Evolutionary conservation across 2,888 invertebrate species (phyloP).

Genomic region (Drosophila conformis): DNA sequence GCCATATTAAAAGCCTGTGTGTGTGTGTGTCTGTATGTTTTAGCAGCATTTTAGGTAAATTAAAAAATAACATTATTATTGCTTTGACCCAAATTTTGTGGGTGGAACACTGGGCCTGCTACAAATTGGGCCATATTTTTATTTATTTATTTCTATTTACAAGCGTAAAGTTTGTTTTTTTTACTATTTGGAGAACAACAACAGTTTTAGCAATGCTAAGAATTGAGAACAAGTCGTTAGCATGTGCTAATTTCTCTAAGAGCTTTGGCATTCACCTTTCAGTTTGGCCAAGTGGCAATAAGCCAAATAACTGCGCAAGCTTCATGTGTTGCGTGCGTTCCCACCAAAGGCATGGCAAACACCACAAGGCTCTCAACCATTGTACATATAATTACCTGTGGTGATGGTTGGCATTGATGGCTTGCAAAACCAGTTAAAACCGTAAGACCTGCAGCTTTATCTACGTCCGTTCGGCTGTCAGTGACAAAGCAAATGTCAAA

Average conservation of each 20-base stretch:
- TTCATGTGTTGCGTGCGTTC: not conserved
- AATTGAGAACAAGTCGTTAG: constrained; percentile 8
- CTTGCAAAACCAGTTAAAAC: constrained; percentile 16
- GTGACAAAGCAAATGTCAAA: constrained; percentile 79
- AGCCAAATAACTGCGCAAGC: constrained; percentile 45
- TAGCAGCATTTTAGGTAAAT: constrained; percentile 71
- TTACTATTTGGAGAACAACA: constrained; percentile 20
- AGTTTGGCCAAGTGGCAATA: constrained; percentile 60
- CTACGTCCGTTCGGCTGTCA: constrained; percentile 51
- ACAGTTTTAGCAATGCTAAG: constrained; percentile 2
- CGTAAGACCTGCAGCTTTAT: constrained; percentile 23
- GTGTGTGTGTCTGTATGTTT: constrained; percentile 11
- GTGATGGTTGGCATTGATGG: constrained; percentile 31
- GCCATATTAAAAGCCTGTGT: constrained; percentile 29
- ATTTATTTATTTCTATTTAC: constrained; percentile 32
- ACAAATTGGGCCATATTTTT: constrained; percentile 3
- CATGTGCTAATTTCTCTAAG: constrained; percentile 54
- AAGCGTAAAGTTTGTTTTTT: constrained; percentile 8
- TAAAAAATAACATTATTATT: constrained; percentile 73
- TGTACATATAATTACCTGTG: constrained; percentile 48
- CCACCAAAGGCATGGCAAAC: not conserved
- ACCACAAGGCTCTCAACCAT: not conserved
- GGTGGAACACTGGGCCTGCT: not conserved
- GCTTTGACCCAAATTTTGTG: constrained; percentile 11
- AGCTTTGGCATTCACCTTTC: constrained; percentile 31